Conservation (phyloP, 2,113 vertebrate genomes). For the Vidua chalybeata region DNA sequence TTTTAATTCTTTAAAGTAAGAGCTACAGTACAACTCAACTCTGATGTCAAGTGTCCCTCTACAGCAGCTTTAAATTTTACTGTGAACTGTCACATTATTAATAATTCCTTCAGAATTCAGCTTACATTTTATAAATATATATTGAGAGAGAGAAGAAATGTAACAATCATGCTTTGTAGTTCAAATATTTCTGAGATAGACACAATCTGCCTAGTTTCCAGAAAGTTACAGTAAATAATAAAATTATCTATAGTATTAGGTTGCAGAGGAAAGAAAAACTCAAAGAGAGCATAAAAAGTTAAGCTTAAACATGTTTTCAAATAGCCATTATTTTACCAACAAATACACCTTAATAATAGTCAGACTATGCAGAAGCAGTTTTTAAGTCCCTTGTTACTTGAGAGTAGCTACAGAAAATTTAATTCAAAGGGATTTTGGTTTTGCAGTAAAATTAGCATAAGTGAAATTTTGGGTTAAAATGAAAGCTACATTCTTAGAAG, state of each 20-base stretch:
- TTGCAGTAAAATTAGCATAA: neutral
- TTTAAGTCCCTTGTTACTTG: neutral
- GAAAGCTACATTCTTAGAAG: neutral
- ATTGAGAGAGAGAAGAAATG: neutral
- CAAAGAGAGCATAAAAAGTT: neutral
- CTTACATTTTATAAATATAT: neutral
- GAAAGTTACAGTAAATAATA: neutral
- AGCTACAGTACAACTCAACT: neutral
- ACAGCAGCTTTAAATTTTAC: neutral
- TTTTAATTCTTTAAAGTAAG: neutral
- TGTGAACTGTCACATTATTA: neutral
- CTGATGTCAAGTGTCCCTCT: neutral
- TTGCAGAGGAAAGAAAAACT: neutral
- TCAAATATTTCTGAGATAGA: neutral
- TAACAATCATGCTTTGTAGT: neutral
- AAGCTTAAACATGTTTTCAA: neutral
- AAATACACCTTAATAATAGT: neutral
- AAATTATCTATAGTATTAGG: neutral
- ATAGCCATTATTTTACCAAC: neutral
- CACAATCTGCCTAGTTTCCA: neutral
- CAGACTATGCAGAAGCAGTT: neutral
- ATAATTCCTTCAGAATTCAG: neutral
- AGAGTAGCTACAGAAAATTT: neutral
- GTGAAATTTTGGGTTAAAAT: neutral
- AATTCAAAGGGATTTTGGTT: neutral